Evolutionary conservation across 1,140 invertebrate species (phyloP), one percentile per base, ranked within the genome.

Genomic region (Thaumetopoea pityocampa): DNA sequence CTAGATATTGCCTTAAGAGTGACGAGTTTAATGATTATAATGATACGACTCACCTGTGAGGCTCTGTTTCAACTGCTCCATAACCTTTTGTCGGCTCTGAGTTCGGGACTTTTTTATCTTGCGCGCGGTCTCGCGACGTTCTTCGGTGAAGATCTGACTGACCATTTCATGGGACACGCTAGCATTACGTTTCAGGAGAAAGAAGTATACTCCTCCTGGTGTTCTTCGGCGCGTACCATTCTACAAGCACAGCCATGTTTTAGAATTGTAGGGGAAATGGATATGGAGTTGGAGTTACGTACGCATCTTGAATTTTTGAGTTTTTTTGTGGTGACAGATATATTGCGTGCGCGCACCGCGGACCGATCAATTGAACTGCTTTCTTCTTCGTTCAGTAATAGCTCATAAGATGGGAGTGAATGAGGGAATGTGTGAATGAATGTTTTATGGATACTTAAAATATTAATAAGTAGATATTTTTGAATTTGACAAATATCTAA

Each of bases 121-220:
- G 17, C 88, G 86, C 22, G 70, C 83, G 4, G 69, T 70, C 20
- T 89, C 87, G 43, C 88, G 88, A 20, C 86, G 86, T 36, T 93
- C 91, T 41, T 92, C 89, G 8, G 77, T 85, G 84, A 95, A 95
- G 60, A 95, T 93, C 62, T 90, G 78, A 47, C 89, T 88, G 54
- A 90, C 87, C 77, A 92, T 89, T 44, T 90, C 88, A 53, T 88
- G 88, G 0, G 90, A 90, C 19, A 94, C 86, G 42, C 89, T 86
- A 29, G 89, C 83, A 61, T 95, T 90, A 59, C 90, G 88, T 84
- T 95, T 94, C 10, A 96, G 68, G 7, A 96, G 81, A 67, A 92
- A 93, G 5, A 96, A 86, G 73, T 92, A 96, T 43, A 96, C 89
- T 24, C 94, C 94, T 3, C 94, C 94, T 0, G 94, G 90, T 10